These are phyloP conservation scores for Mustela lutreola DNA, from an alignment of 2,113 vertebrate genomes.

Conservation along the genomic window DNA sequence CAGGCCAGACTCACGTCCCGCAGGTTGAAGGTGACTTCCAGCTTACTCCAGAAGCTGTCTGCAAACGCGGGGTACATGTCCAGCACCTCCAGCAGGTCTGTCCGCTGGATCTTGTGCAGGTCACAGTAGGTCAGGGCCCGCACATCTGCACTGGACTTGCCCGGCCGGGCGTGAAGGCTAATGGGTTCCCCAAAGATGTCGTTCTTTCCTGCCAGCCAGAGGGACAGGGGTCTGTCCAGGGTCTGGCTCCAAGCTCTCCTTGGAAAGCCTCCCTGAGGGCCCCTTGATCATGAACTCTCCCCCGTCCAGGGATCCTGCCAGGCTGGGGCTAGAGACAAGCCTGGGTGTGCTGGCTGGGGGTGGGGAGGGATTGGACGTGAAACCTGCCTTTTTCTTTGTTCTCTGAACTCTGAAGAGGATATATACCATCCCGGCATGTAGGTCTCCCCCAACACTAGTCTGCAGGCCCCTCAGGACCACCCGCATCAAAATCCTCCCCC, in stretches of 20 bases:
- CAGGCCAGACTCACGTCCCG: slow-evolving; percentile 93
- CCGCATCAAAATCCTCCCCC: not conserved
- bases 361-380: rapidly evolving
- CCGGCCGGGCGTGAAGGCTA: slow-evolving; percentile 93
- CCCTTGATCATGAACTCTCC: not conserved
- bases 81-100: slow-evolving; percentile 97
- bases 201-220: slow-evolving; percentile 92
- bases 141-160: slow-evolving; percentile 96
- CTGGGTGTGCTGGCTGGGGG: not conserved
- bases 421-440: not conserved
- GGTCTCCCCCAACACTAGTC: not conserved
- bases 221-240: not conserved
- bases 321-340: not conserved
- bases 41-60: slow-evolving; percentile 96
- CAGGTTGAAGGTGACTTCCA: slow-evolving; percentile 98
- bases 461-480: not conserved
- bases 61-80: slow-evolving; percentile 99
- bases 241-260: not conserved
- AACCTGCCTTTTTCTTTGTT: not conserved
- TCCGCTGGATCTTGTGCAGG: slow-evolving; percentile 96
- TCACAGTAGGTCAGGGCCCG: slow-evolving; percentile 98
- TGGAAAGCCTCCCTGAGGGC: not conserved
- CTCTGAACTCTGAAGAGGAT: not conserved
- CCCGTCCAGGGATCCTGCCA: not conserved
- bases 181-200: slow-evolving; percentile 98